A percentile compares a stretch with the other conserved stretches of the same genome.
These are phyloP conservation scores for Tetramorium alpestre DNA, from an alignment of 1,140 invertebrate species.

Conservation along the genomic window DNA sequence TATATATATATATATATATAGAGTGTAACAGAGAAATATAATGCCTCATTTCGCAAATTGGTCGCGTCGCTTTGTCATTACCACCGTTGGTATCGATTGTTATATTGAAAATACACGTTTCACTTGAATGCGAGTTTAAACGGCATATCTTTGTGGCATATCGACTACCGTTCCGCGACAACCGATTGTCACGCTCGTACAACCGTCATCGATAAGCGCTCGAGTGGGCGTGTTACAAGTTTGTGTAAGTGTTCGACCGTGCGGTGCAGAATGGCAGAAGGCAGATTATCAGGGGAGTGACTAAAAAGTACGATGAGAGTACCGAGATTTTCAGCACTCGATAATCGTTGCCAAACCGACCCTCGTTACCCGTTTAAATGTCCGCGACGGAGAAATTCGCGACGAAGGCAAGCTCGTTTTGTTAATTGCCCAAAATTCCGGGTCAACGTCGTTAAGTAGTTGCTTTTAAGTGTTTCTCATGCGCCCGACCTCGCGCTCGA, in stretches of 20 bases:
- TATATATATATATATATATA: slow-evolving; percentile 9
- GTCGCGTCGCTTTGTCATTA: background rate
- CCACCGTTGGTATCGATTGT: background rate
- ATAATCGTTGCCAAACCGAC: slow-evolving; percentile 38
- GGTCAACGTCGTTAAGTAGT: slow-evolving; percentile 47
- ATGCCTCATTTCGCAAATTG: slow-evolving; percentile 28
- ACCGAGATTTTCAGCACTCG: slow-evolving; percentile 31
- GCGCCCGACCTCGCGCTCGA: slow-evolving; percentile 7
- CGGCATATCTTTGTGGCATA: slow-evolving; percentile 1
- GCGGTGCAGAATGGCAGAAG: background rate
- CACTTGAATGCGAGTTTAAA: background rate
- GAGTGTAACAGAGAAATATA: background rate
- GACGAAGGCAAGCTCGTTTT: slow-evolving; percentile 8
- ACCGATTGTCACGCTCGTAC: slow-evolving; percentile 39
- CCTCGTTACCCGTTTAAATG: slow-evolving; percentile 46
- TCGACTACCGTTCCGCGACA: slow-evolving; percentile 1
- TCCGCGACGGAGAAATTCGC: slow-evolving; percentile 33
- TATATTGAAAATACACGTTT: background rate
- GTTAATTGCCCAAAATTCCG: slow-evolving; percentile 57
- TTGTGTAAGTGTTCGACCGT: background rate
- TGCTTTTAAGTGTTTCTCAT: slow-evolving; percentile 45
- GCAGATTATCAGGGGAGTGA: background rate
- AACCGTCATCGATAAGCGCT: background rate
- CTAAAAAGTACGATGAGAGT: background rate
- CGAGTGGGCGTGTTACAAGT: slow-evolving; percentile 15